Conservation (phyloP, 2,888 invertebrate species). For the Trichogramma dendrolimi region DNA sequence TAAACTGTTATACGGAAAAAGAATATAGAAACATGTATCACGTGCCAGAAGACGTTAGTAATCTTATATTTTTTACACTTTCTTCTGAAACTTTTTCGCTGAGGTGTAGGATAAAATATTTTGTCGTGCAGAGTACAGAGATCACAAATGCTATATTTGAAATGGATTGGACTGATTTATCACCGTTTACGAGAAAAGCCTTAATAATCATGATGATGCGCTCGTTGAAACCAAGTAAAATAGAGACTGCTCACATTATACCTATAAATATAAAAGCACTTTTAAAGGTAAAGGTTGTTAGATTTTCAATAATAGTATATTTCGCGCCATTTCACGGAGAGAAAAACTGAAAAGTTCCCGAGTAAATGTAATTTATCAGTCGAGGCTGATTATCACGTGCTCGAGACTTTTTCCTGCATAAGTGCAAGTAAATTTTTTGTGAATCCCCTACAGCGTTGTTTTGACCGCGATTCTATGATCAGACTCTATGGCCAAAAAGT, state of each 20-base stretch:
- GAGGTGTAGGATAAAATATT: background rate
- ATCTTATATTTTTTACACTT: background rate
- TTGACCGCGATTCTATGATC: too few species aligned
- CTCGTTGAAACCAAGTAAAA: conserved; percentile 6
- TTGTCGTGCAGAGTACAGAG: conserved; percentile 15
- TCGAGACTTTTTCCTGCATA: background rate
- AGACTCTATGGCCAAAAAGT: too few species aligned
- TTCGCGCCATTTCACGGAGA: background rate
- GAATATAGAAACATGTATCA: background rate
- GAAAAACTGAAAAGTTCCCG: background rate
- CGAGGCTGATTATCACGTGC: background rate
- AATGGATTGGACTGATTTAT: conserved; percentile 19
- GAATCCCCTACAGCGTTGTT: too few species aligned
- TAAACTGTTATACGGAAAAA: background rate
- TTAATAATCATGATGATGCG: conserved; percentile 20
- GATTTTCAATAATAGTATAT: background rate
- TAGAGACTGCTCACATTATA: conserved; percentile 3
- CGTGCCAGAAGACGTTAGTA: background rate
- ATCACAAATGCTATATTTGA: conserved; percentile 14
- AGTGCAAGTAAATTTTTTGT: background rate
- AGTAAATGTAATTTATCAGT: too few species aligned
- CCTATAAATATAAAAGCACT: conserved; percentile 14
- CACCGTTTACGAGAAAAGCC: conserved; percentile 3
- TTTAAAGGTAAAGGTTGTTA: conserved; percentile 9
- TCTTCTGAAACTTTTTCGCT: background rate